These are phyloP conservation scores for Drosophila flavopinicola DNA, from an alignment of 2,888 invertebrate genomes.

Conservation along the genomic window DNA sequence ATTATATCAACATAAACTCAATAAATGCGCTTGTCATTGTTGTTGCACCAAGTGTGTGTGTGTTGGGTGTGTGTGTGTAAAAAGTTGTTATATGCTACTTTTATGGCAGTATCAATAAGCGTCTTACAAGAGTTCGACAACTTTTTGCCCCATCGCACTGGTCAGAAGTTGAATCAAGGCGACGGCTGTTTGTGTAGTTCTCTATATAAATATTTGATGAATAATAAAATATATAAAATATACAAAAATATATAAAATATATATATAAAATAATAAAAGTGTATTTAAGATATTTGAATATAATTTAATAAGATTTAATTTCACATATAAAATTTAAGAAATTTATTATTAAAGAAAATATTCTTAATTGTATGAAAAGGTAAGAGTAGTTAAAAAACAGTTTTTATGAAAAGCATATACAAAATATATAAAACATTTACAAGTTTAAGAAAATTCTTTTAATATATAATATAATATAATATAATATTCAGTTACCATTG, in stretches of 20 bases:
- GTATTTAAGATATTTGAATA: neutral
- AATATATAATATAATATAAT: too few relatives aligned
- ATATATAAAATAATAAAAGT: neutral
- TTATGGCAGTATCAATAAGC: conserved; percentile 69
- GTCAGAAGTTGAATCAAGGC: conserved; percentile 26
- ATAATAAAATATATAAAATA: neutral
- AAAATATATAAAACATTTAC: too few relatives aligned
- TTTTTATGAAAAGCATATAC: too few relatives aligned
- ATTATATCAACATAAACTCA: conserved; percentile 8
- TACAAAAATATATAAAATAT: neutral
- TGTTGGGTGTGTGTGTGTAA: conserved; percentile 10
- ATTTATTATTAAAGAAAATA: neutral
- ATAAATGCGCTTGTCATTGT: conserved; percentile 24
- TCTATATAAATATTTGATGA: too few relatives aligned
- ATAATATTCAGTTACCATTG: too few relatives aligned
- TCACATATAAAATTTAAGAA: too few relatives aligned
- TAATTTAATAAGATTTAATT: too few relatives aligned
- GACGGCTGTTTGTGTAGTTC: conserved; percentile 23
- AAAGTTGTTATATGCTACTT: conserved; percentile 46
- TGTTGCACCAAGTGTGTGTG: conserved; percentile 12
- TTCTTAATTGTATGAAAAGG: too few relatives aligned
- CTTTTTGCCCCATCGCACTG: conserved; percentile 20
- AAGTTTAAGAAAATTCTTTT: too few relatives aligned
- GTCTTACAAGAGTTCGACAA: conserved; percentile 65
- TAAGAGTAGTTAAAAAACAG: too few relatives aligned